Evolutionary conservation across 2,113 vertebrate species (phyloP), one percentile per base, ranked within the genome.

Genomic region (Mus spicilegus): DNA sequence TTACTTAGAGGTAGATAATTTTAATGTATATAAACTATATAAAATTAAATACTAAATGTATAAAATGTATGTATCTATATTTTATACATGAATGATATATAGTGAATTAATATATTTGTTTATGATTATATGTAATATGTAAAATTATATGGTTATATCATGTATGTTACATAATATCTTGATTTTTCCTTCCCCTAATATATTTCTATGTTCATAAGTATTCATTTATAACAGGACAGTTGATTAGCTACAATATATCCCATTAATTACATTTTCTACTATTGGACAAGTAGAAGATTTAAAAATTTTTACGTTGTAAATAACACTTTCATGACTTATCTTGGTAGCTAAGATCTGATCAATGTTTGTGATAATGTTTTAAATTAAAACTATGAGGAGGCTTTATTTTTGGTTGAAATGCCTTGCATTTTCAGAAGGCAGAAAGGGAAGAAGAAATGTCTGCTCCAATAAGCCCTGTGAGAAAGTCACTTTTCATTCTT

Each of bases 121-220:
- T 87, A 65, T 46, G 49, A 30, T 33, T 56, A 46, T 54, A 36
- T 63, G 65, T 36, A 20, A 86, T 49, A 16, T 89, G 10, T 73
- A 36, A 89, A 75, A 49, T 85, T 76, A 49, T 75, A 94, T 80
- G 33, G 87, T 93, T 56, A 54, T 17, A 16, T 56, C 58, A 39
- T 93, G 11, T n/a, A n/a, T 80, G 12, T 56, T 82, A 11, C 67
- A 36, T 85, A 54, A 73, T 82, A 49, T 33, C n/a, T 54, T 94
- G 39, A 76, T 36, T 84, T 67, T 67, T 26, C 75, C 46, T 73
- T 42, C n/a, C 58, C 1, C 67, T 77, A 76, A 63, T 28, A 39
- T 87, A 85, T 93, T 92, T 89, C 3, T 91, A 4, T 93, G 51
- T 58, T 96, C 2, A 36, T 78, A 89, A 90, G 67, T 95, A 93